Percentiles rank a stretch among this genome's conserved stretches.
These are phyloP conservation scores for Pomacea canaliculata DNA, from an alignment of 2,888 invertebrate genomes.

Conservation along the genomic window DNA sequence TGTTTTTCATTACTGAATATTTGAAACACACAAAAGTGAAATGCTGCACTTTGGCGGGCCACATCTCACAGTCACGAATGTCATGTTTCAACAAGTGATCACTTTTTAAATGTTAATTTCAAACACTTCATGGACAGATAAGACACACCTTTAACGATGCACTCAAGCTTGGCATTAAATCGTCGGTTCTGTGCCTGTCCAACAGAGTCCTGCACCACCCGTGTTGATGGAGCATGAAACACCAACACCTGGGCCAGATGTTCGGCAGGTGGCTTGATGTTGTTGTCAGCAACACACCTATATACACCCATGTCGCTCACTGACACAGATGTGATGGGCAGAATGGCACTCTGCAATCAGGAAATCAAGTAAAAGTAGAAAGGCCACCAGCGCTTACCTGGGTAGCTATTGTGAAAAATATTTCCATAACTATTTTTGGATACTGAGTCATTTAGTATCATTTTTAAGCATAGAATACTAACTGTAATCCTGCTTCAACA, in stretches of 20 bases:
- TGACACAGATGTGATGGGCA: constrained; percentile 48
- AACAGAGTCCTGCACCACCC: constrained; percentile 63
- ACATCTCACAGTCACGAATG: too few relatives aligned
- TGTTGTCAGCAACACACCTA: constrained; percentile 68
- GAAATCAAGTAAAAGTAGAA: not conserved
- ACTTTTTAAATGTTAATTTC: not conserved
- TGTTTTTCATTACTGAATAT: too few relatives aligned
- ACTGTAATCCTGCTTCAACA: too few relatives aligned
- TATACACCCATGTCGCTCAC: constrained; percentile 63
- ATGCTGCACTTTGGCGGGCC: too few relatives aligned
- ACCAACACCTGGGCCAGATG: constrained; percentile 63
- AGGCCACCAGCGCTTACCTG: too few relatives aligned
- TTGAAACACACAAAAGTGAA: too few relatives aligned
- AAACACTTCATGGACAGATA: not conserved
- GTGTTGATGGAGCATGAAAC: constrained; percentile 58
- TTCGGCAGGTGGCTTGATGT: constrained; percentile 65
- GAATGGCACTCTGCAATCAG: constrained; percentile 42
- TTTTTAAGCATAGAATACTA: too few relatives aligned
- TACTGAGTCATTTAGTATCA: too few relatives aligned
- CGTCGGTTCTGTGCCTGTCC: constrained; percentile 67
- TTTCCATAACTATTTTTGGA: too few relatives aligned
- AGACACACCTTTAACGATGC: constrained; percentile 61
- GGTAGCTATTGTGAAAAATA: too few relatives aligned
- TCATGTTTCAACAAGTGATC: too few relatives aligned
- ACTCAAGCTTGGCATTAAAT: constrained; percentile 64